These are phyloP conservation scores for Nezara viridula DNA, from an alignment of 2,888 invertebrate species.

Conservation along the genomic window DNA sequence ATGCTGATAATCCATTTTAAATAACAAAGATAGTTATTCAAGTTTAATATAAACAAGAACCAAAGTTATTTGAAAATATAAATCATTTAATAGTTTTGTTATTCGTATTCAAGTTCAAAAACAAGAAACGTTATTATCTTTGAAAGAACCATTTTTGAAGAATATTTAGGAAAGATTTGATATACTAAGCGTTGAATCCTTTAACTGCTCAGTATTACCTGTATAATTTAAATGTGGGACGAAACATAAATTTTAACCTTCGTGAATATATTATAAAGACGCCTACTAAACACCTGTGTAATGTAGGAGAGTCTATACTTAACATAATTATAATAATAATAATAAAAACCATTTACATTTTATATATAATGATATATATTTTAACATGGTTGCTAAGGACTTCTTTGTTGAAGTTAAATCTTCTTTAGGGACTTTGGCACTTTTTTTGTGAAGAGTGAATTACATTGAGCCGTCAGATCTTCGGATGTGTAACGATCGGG, in stretches of 20 bases:
- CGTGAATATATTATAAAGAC: not conserved
- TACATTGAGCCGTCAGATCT: too few relatives aligned
- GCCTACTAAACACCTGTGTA: not conserved
- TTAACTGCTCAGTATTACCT: not conserved
- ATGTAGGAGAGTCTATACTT: too few relatives aligned
- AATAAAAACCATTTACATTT: too few relatives aligned
- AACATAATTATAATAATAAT: too few relatives aligned
- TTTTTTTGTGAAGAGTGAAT: too few relatives aligned
- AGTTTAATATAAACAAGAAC: not conserved
- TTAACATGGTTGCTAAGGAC: too few relatives aligned
- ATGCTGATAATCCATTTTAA: not conserved
- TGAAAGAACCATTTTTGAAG: not conserved
- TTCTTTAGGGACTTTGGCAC: too few relatives aligned
- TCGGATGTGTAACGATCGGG: too few relatives aligned
- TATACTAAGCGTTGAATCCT: not conserved
- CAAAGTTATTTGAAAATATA: not conserved
- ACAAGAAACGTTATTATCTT: too few relatives aligned
- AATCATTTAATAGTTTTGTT: not conserved
- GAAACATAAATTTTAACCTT: not conserved
- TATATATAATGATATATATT: too few relatives aligned
- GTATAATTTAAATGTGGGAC: not conserved
- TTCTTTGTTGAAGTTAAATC: too few relatives aligned
- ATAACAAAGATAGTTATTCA: not conserved
- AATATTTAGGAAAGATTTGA: not conserved
- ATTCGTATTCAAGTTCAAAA: too few relatives aligned